Percentiles rank a stretch among this genome's conserved stretches.
Conservation (phyloP, 2,797 vertebrate species). For the Hipposideros larvatus region DNA sequence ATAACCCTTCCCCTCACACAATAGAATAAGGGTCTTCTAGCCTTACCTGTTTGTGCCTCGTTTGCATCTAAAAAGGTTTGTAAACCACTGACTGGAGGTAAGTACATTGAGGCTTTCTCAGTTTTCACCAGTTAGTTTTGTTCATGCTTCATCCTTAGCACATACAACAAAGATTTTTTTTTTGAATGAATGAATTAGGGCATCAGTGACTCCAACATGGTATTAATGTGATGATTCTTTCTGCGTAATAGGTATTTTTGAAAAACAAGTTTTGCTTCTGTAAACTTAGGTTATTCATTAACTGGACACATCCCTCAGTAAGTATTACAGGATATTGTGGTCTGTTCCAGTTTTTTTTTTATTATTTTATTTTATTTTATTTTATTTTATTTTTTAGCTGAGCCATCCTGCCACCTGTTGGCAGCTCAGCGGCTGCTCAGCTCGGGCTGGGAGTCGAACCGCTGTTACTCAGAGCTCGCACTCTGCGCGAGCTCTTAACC, state of each 20-base stretch:
- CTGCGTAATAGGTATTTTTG: background rate
- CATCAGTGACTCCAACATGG: background rate
- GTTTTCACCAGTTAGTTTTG: background rate
- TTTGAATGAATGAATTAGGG: conserved; percentile 12
- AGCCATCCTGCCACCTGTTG: no score
- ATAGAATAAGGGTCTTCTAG: background rate
- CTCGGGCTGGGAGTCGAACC: no score
- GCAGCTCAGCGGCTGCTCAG: no score
- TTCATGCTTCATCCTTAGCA: conserved; percentile 2
- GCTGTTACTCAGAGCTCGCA: no score
- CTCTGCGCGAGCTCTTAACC: no score
- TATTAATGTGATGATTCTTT: background rate
- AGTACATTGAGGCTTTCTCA: background rate
- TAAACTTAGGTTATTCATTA: background rate
- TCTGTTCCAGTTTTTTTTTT: background rate
- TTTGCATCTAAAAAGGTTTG: background rate
- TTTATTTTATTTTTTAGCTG: no score
- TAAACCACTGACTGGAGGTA: background rate
- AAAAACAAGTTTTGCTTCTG: conserved; percentile 36
- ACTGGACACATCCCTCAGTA: background rate
- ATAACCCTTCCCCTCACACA: no score
- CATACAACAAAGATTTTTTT: background rate
- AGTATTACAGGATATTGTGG: background rate
- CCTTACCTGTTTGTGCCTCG: background rate
- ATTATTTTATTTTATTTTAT: no score